Evolutionary conservation across 2,888 invertebrate species (phyloP).

Genomic region (Harpagoxenus sublaevis): DNA sequence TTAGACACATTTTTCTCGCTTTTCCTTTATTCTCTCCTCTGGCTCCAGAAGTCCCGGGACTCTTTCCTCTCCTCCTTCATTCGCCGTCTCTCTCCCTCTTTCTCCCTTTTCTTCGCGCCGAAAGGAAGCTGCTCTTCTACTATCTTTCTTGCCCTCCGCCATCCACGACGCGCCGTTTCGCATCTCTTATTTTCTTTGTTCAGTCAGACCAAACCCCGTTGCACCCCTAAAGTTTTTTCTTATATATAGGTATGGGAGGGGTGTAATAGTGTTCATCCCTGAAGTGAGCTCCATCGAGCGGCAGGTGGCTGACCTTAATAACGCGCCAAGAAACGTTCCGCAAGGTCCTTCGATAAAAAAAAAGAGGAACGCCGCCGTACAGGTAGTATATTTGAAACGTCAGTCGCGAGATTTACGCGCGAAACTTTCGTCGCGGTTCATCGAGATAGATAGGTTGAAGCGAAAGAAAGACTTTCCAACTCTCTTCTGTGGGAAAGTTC

Average conservation of each 20-base stretch:
- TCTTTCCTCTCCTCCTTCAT: constrained; percentile 61
- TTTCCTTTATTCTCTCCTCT: constrained; percentile 86
- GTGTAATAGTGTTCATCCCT: constrained; percentile 85
- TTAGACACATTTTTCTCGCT: constrained; percentile 87
- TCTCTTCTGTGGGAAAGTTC: constrained; percentile 69
- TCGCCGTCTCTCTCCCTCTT: constrained; percentile 34
- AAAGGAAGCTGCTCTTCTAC: constrained; percentile 56
- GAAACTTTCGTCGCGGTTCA: constrained; percentile 34
- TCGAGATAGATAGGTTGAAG: constrained; percentile 38
- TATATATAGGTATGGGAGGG: constrained; percentile 74
- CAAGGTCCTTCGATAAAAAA: constrained; percentile 48
- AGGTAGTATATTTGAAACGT: constrained; percentile 64
- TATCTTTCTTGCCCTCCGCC: constrained; percentile 65
- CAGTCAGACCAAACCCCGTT: constrained; percentile 73
- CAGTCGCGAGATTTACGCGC: constrained; percentile 64
- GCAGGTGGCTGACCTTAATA: constrained; percentile 86
- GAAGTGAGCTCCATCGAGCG: constrained; percentile 85
- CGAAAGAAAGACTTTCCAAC: constrained; percentile 43
- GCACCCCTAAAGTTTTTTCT: constrained; percentile 64
- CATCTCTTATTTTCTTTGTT: constrained; percentile 85
- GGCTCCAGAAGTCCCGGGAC: constrained; percentile 79
- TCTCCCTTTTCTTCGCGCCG: constrained; percentile 56
- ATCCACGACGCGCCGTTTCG: constrained; percentile 79
- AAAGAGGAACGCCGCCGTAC: constrained; percentile 55
- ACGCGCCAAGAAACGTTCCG: constrained; percentile 77